Evolutionary conservation across 1,140 invertebrate species (phyloP), one percentile per base, ranked within the genome.

Genomic region (Contarinia nasturtii): DNA sequence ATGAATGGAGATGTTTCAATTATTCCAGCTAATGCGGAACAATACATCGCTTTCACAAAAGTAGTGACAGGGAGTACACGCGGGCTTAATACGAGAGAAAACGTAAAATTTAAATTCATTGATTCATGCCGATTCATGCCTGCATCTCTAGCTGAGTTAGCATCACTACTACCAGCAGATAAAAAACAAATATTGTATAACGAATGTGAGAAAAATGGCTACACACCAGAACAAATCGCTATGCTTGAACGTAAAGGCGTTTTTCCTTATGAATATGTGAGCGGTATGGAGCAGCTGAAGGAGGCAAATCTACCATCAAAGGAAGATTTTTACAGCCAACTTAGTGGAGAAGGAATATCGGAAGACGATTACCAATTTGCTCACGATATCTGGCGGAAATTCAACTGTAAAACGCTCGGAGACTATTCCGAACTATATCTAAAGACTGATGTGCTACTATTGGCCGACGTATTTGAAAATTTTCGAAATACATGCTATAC

Each of bases 381-480:
- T 5, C 21, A 54, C 50, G 55, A 58, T 7, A 55, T 71, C 20
- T 70, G 67, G 66, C 43, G 58, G 18, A 51, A 36, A 42, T 72
- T 72, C 53, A 54, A 61, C 19, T 54, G 59, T 47, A 44, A 55
- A 51, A 61, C 46, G 44, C 36, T 69, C n/a, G 51, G 58, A 12
- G 57, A 70, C 37, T 67, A 66, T 55, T 54, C 60, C 27, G 59
- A 66, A 47, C 50, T 69, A 22, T 69, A 69, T 54, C 51, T 66
- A 21, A 64, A 60, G 56, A 56, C 52, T 46, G 57, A 68, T 53
- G 56, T 66, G 3, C 42, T 63, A 19, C 49, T 67, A 33, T 51
- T 65, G 45, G 58, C 57, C 7, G 67, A 70, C 56, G 52, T 71
- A 19, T 70, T 71, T 56, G 65, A 69, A 60, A 65, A 67, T 53